Conservation (phyloP, 2,888 invertebrate genomes). For the Agrotis puta region DNA sequence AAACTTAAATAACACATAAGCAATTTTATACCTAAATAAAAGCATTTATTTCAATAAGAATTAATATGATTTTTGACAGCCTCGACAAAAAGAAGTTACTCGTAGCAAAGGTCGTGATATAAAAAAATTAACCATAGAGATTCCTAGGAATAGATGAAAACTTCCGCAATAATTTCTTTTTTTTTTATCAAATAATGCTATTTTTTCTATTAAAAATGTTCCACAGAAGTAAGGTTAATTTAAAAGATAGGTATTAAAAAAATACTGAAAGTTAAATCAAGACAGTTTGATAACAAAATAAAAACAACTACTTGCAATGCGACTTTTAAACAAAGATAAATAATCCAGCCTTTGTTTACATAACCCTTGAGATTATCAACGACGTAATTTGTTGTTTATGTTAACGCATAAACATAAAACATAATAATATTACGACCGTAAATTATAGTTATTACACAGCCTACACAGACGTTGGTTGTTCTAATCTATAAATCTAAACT, state of each 20-base stretch:
- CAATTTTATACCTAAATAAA: too few species aligned
- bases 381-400: slow-evolving; percentile 27
- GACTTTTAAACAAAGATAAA: slow-evolving; percentile 9
- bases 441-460: slow-evolving; percentile 14
- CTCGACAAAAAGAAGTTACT: too few species aligned
- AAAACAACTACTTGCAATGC: neutral
- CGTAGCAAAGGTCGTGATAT: too few species aligned
- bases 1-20: too few species aligned
- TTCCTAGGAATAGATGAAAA: too few species aligned
- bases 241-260: neutral
- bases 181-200: too few species aligned
- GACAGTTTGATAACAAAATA: slow-evolving; percentile 1
- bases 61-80: too few species aligned
- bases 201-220: neutral
- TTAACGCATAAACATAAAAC: slow-evolving; percentile 23
- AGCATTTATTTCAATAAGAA: too few species aligned
- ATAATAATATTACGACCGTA: slow-evolving; percentile 20
- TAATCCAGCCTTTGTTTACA: slow-evolving; percentile 26
- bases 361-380: slow-evolving; percentile 29
- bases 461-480: slow-evolving; percentile 17
- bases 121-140: too few species aligned
- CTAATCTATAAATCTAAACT: slow-evolving; percentile 6
- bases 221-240: neutral
- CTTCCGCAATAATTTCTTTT: too few species aligned
- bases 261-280: neutral